These are phyloP conservation scores for Actias luna DNA, from an alignment of 2,888 invertebrate species.

Conservation along the genomic window DNA sequence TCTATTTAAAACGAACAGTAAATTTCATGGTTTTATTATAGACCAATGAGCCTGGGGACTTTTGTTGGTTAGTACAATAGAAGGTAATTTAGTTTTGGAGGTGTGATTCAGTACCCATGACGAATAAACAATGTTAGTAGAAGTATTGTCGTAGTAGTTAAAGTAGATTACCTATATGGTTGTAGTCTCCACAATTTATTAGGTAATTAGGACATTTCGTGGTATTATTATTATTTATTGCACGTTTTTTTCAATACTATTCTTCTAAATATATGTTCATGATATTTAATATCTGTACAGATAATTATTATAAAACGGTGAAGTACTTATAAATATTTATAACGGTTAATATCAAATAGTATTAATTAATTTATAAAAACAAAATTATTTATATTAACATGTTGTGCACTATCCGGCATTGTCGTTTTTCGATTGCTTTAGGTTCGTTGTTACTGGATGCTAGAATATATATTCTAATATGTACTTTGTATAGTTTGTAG, in stretches of 20 bases:
- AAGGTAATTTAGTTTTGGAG: constrained; percentile 34
- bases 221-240: background rate
- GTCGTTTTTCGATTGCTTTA: too few relatives aligned
- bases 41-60: constrained; percentile 31
- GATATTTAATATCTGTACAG: too few relatives aligned
- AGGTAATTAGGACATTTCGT: background rate
- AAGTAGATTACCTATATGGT: constrained; percentile 3
- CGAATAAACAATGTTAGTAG: constrained; percentile 1
- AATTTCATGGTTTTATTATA: constrained; percentile 36
- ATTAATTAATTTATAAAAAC: too few relatives aligned
- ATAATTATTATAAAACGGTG: too few relatives aligned
- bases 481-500: too few relatives aligned
- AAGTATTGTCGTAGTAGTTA: constrained; percentile 9
- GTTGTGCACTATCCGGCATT: too few relatives aligned
- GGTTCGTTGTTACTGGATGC: too few relatives aligned
- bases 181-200: constrained; percentile 2
- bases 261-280: background rate
- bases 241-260: background rate
- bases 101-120: constrained; percentile 3
- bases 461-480: too few relatives aligned
- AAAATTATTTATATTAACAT: too few relatives aligned
- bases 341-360: too few relatives aligned
- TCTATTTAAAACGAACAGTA: constrained; percentile 35
- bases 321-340: too few relatives aligned
- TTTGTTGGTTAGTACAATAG: constrained; percentile 34